These are phyloP conservation scores for Lithophane socia DNA, from an alignment of 2,888 invertebrate genomes.

Conservation along the genomic window DNA sequence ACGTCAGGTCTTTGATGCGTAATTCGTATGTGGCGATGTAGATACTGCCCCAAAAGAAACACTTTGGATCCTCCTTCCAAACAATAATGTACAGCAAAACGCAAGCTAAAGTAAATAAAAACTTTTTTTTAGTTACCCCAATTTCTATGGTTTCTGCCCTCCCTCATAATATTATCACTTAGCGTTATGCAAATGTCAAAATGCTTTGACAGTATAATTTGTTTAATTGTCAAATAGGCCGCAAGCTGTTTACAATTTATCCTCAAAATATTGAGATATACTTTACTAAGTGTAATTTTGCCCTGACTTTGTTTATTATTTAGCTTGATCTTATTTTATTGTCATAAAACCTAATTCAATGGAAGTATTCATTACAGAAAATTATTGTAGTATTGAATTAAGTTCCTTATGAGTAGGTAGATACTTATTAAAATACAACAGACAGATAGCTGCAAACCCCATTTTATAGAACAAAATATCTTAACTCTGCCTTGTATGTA, in stretches of 20 bases:
- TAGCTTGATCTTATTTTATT: background rate
- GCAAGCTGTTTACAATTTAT: constrained; percentile 64
- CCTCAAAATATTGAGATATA: constrained; percentile 24
- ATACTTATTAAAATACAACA: too few species aligned
- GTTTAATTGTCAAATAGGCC: constrained; percentile 72
- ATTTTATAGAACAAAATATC: too few species aligned
- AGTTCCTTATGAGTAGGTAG: background rate
- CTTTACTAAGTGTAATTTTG: background rate
- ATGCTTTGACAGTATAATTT: constrained; percentile 70
- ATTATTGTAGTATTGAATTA: background rate
- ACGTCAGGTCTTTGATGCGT: too few species aligned
- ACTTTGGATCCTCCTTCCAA: background rate
- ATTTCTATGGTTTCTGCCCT: background rate
- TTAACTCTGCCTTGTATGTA: too few species aligned
- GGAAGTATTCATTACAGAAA: background rate
- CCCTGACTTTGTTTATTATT: constrained; percentile 5
- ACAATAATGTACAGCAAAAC: background rate
- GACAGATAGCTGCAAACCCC: too few species aligned
- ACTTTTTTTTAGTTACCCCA: background rate
- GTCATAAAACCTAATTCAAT: background rate
- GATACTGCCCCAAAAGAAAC: too few species aligned
- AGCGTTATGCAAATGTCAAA: constrained; percentile 66
- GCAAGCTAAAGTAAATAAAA: background rate
- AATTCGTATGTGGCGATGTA: too few species aligned
- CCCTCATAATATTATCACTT: constrained; percentile 63